These are phyloP conservation scores for Brachionus sp. DNA, from an alignment of 1,140 invertebrate genomes.

Conservation along the genomic window DNA sequence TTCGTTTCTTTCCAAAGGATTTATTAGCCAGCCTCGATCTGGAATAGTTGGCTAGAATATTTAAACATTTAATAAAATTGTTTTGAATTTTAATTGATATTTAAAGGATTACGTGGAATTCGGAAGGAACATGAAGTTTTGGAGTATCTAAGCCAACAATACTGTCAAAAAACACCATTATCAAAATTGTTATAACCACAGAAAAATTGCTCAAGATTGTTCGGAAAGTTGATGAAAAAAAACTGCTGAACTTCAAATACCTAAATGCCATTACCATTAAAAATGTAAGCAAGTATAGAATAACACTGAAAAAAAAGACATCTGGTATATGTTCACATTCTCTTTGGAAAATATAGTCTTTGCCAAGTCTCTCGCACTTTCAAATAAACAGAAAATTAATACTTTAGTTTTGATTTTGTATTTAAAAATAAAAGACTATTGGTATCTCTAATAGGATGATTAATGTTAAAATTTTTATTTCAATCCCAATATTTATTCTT, in stretches of 20 bases:
- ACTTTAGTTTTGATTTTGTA: background rate
- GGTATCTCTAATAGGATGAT: too few relatives aligned
- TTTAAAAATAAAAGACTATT: too few relatives aligned
- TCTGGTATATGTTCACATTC: conserved; percentile 70
- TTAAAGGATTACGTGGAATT: conserved; percentile 56
- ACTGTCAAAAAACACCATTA: conserved; percentile 81
- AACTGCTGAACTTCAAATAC: conserved; percentile 84
- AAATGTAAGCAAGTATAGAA: conserved; percentile 90
- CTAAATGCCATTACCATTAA: conserved; percentile 81
- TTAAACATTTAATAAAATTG: background rate
- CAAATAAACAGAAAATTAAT: background rate
- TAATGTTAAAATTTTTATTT: too few relatives aligned
- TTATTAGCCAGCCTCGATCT: conserved; percentile 81
- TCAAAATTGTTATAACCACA: conserved; percentile 88
- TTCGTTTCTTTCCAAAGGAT: conserved; percentile 69
- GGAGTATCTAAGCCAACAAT: conserved; percentile 82
- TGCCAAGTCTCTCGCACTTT: conserved; percentile 7
- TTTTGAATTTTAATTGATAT: background rate
- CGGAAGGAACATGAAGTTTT: conserved; percentile 76
- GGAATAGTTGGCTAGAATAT: conserved; percentile 68
- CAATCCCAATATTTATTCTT: too few relatives aligned
- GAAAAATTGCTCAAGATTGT: conserved; percentile 92
- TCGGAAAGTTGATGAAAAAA: conserved; percentile 86
- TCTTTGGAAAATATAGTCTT: background rate
- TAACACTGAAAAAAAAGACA: conserved; percentile 90